Base-by-base conservation (phyloP, 2,797 vertebrate species). In the Acanthiza pusilla region DNA sequence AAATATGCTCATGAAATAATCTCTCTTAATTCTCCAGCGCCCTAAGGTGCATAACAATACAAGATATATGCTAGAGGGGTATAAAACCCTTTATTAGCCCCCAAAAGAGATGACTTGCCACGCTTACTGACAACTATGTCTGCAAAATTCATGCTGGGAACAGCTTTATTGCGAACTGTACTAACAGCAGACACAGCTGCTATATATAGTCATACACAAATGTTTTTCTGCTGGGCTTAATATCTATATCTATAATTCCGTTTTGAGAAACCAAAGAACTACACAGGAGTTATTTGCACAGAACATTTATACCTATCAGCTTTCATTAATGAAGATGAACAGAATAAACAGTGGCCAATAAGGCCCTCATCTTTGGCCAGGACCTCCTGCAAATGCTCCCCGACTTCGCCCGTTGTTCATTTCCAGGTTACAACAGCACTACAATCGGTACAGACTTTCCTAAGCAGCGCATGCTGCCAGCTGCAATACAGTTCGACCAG, bases 141-240 rank as follows among this genome's bases (percentile, higher is more conserved):
- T 63, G 57, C 63, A 74, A 63, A 89, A 91, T 58, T 73, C n/a
- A 18, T 7, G 20, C 77, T 34, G 53, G 48, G 42, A 79, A 57
- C n/a, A 80, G 71, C 75, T 80, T 71, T 79, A 29, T 0, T 54
- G 36, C 21, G 22, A 71, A 30, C 61, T 2, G 0, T 21, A 19
- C 57, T 23, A 57, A 43, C 0, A 83, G 65, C 60, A 4, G 60
- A 34, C 32, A 40, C 0, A 0, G 67, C 25, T 57, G 38, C 53
- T 82, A 23, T 18, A 43, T 26, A 43, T 1, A 76, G 57, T 5
- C 45, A 32, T 1, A 36, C 17, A 47, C 34, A 57, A 75, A 73
- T 5, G 71, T n/a, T 67, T 16, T 68, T 29, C 65, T 67, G 13
- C 72, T 34, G 11, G 15, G 53, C 74, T 83, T 57, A 20, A 12